These are phyloP conservation scores for Istiophorus platypterus DNA, from an alignment of 2,113 vertebrate species.

Conservation along the genomic window DNA sequence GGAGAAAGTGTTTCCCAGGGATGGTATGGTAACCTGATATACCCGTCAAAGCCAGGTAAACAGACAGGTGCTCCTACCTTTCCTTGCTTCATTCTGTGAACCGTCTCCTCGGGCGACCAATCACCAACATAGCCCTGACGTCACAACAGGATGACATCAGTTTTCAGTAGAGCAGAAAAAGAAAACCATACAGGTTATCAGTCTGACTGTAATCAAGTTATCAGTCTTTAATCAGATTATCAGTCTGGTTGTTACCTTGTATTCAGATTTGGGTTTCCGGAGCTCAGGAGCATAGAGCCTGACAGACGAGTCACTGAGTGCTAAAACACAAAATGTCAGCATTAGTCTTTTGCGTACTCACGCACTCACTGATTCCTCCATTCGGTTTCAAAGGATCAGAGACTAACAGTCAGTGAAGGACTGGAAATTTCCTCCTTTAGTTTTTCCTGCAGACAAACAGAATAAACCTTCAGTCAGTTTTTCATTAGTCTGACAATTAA, in stretches of 20 bases:
- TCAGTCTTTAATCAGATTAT: conserved; percentile 10
- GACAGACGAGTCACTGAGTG: conserved; percentile 81
- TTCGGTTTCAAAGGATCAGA: neutral
- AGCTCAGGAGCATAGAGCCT: conserved; percentile 91
- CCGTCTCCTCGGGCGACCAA: conserved; percentile 90
- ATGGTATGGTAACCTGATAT: no score
- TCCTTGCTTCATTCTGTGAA: conserved; percentile 90
- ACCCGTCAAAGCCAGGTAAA: neutral
- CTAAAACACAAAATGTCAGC: conserved; percentile 71
- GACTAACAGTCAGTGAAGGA: conserved; percentile 90
- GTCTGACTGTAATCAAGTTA: neutral
- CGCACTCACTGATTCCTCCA: neutral
- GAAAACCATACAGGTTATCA: neutral
- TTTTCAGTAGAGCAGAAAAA: neutral
- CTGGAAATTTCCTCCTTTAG: conserved; percentile 86
- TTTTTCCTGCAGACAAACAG: conserved; percentile 83
- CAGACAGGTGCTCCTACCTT: conserved; percentile 84
- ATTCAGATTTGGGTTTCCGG: conserved; percentile 90
- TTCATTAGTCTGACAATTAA: neutral
- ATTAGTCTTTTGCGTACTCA: neutral
- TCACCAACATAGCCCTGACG: conserved; percentile 90
- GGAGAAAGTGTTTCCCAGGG: no score
- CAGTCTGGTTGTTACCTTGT: conserved; percentile 83
- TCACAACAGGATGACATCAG: conserved; percentile 44
- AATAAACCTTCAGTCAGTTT: conserved; percentile 8